phyloP scores from a whole-genome alignment of 2,113 vertebrate genomes.

The Enhydra lutris region DNA sequence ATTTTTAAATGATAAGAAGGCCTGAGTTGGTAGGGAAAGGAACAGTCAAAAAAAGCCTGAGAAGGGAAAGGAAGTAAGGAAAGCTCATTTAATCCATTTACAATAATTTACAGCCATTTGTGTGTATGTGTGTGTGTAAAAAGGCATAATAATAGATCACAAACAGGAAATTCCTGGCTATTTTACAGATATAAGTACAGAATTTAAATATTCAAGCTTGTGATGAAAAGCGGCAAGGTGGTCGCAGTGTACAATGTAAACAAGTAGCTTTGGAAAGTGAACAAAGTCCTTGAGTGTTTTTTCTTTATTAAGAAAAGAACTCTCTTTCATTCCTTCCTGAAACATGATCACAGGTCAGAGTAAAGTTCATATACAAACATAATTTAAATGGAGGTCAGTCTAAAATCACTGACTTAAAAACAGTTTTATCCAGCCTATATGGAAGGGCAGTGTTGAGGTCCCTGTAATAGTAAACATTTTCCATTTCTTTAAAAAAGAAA shows the following conservation, averaged over 20 bases:
- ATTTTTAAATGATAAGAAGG: conserved; percentile 87
- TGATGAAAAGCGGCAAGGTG: conserved; percentile 92
- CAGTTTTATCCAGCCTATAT: conserved; percentile 93
- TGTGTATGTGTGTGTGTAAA: conserved; percentile 81
- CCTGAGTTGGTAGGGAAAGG: conserved; percentile 95
- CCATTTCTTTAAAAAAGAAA: conserved; percentile 92
- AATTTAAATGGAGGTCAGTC: conserved; percentile 89
- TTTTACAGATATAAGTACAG: conserved; percentile 93
- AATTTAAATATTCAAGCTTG: conserved; percentile 99
- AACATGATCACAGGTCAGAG: conserved; percentile 86
- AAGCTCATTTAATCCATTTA: conserved; percentile 96
- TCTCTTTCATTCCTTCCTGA: conserved; percentile 84
- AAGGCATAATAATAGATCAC: conserved; percentile 90
- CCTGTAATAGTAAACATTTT: conserved; percentile 92
- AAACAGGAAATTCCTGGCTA: conserved; percentile 88
- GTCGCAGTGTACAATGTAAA: conserved; percentile 95
- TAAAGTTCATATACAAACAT: conserved; percentile 85
- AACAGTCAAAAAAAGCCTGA: conserved; percentile 93
- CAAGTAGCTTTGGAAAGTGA: conserved; percentile 98
- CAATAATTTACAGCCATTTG: conserved; percentile 96
- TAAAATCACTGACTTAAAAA: conserved; percentile 85
- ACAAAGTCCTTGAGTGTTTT: conserved; percentile 90
- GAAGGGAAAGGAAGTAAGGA: conserved; percentile 79
- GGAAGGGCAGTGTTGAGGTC: conserved; percentile 92
- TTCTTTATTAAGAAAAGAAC: conserved; percentile 83